Evolutionary conservation across 2,888 invertebrate genomes (phyloP).

Genomic region (Orthosia incerta): DNA sequence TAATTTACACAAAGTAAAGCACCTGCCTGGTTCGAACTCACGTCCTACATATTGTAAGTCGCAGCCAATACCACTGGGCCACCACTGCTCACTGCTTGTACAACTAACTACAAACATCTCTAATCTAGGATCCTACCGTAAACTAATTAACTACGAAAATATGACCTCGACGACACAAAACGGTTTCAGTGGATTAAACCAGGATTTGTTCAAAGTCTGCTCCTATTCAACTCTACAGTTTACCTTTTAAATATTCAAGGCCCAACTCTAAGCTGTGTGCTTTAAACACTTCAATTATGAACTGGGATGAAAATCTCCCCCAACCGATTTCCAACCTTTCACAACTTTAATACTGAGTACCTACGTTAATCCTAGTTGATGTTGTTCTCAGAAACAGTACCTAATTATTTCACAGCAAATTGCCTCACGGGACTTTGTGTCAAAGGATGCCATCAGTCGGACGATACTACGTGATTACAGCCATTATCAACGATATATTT

Average conservation of each 20-base stretch:
- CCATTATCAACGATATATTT: conserved; percentile 71
- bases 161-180: conserved; percentile 53
- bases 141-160: conserved; percentile 69
- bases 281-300: conserved; percentile 54
- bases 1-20: too few relatives aligned
- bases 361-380: conserved; percentile 22
- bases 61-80: too few relatives aligned
- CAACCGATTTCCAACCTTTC: conserved; percentile 41
- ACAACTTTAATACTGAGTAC: conserved; percentile 31
- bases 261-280: conserved; percentile 55
- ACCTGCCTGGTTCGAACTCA: too few relatives aligned
- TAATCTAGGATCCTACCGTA: conserved; percentile 60
- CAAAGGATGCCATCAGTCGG: conserved; percentile 53
- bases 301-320: conserved; percentile 50
- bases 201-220: conserved; percentile 63
- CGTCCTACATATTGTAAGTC: too few relatives aligned
- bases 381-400: conserved; percentile 35
- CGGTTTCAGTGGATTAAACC: conserved; percentile 61
- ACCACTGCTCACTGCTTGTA: too few relatives aligned
- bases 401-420: conserved; percentile 32
- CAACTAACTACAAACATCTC: conserved; percentile 36
- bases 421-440: conserved; percentile 34
- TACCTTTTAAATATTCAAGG: conserved; percentile 43
- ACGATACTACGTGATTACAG: conserved; percentile 66
- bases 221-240: conserved; percentile 54